Base-by-base conservation (phyloP, 2,113 vertebrate species). In the Datnioides undecimradiatus region DNA sequence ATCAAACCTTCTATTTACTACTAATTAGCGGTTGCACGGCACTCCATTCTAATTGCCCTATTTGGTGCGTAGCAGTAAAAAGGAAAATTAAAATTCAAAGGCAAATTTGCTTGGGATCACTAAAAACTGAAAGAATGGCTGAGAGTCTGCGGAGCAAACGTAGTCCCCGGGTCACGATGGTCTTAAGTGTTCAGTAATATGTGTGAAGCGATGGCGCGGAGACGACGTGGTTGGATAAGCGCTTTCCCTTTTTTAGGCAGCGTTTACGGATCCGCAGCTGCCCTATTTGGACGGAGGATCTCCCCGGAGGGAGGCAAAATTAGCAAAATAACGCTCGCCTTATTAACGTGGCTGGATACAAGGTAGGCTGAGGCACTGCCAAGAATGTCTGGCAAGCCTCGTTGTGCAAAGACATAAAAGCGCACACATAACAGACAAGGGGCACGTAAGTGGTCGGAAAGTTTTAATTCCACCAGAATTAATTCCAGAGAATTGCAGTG, bases 401-500 rank as follows among this genome's bases (percentile, higher is more conserved):
- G n/a, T 27, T 36, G 68, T 81, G 71, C 69, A 67, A 76, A 88
- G 66, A 76, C 65, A 60, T 79, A 38, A 74, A 73, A 55, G 73
- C 25, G 21, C 12, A 29, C 60, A 59, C 62, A 73, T 70, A 34
- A 75, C n/a, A 75, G 68, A 82, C 73, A 64, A 64, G 45, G 74
- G 69, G 65, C 43, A 66, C 57, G 17, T 64, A 80, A 85, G 86
- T 76, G 69, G 69, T 41, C 43, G 5, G 68, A 66, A 88, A 87
- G 77, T 89, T 92, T 91, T 86, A 77, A 92, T 85, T 82, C 79
- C 43, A 36, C 49, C 41, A 34, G 58, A n/a, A n/a, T n/a, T n/a
- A n/a, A n/a, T n/a, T n/a, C n/a, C n/a, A n/a, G 83, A 90, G 85
- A 74, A 72, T 85, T 66, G 82, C 54, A 27, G 6, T 85, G 74